A percentile compares a stretch with the other conserved stretches of the same genome.
Evolutionary conservation across 2,113 vertebrate species (phyloP).

Genomic region (Galemys pyrenaicus): DNA sequence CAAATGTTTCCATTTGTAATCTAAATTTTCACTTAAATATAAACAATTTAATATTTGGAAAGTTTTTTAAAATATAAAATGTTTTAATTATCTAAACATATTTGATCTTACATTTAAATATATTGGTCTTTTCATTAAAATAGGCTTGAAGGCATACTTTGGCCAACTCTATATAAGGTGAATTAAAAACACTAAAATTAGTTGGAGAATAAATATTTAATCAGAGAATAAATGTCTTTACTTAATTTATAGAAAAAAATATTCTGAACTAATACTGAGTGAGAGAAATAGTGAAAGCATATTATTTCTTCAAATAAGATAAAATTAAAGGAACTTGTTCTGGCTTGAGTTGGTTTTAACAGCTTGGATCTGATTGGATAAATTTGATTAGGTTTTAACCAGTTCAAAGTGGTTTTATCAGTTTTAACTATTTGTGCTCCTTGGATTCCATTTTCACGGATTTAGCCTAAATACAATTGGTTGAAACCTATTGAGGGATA

Average conservation of each 20-base stretch:
- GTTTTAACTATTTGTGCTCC: no score
- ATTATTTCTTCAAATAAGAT: neutral
- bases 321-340: no score
- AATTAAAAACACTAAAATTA: neutral
- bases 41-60: conserved; percentile 4
- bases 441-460: no score
- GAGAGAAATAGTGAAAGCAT: neutral
- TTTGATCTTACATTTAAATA: neutral
- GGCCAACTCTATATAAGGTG: neutral
- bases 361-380: no score
- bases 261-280: neutral
- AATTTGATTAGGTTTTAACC: neutral
- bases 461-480: no score
- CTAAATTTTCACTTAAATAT: neutral
- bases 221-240: neutral
- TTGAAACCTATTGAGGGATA: no score
- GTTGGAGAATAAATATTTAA: neutral
- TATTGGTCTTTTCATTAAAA: neutral
- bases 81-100: neutral
- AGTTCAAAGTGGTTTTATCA: no score
- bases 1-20: neutral
- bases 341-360: no score
- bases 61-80: neutral
- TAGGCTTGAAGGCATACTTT: neutral
- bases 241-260: neutral